A percentile compares a stretch with the other conserved stretches of the same genome.
These are phyloP conservation scores for Myopa testacea DNA, from an alignment of 2,888 invertebrate genomes.

Conservation along the genomic window DNA sequence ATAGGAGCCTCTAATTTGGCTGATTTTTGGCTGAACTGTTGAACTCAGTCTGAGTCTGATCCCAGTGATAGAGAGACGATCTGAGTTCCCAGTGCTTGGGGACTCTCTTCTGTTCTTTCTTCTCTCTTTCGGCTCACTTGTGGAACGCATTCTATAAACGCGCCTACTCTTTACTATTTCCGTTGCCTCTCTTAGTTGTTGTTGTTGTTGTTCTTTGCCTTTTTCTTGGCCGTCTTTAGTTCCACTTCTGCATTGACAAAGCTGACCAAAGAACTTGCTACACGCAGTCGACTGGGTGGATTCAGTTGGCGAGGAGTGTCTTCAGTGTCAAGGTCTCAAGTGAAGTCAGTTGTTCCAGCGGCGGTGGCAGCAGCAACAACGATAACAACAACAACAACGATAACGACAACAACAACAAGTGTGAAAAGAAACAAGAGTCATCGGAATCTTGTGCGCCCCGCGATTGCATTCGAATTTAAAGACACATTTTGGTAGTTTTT, in stretches of 20 bases:
- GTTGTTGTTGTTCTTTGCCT: neutral
- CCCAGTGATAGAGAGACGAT: too few species aligned
- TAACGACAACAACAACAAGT: neutral
- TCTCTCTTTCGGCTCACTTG: slow-evolving; percentile 6
- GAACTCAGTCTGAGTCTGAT: too few species aligned
- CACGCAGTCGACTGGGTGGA: slow-evolving; percentile 55
- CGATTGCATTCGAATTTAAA: slow-evolving; percentile 18
- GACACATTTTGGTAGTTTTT: too few species aligned
- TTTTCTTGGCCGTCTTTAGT: neutral
- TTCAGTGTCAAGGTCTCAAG: slow-evolving; percentile 70
- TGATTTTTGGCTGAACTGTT: neutral
- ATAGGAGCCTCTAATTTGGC: neutral
- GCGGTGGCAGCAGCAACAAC: slow-evolving; percentile 25
- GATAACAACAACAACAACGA: neutral
- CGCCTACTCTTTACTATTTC: neutral
- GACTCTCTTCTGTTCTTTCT: neutral
- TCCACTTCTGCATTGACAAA: slow-evolving; percentile 28
- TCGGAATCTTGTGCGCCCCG: slow-evolving; percentile 40
- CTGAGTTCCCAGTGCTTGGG: too few species aligned
- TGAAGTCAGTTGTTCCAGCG: slow-evolving; percentile 8
- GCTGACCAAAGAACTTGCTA: slow-evolving; percentile 59
- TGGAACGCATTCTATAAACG: neutral
- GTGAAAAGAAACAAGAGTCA: slow-evolving; percentile 6
- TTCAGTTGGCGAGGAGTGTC: slow-evolving; percentile 68
- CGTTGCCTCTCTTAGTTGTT: neutral